Evolutionary conservation across 2,888 invertebrate genomes (phyloP), one percentile per base, ranked within the genome.

Genomic region (Perithous albicinctus): DNA sequence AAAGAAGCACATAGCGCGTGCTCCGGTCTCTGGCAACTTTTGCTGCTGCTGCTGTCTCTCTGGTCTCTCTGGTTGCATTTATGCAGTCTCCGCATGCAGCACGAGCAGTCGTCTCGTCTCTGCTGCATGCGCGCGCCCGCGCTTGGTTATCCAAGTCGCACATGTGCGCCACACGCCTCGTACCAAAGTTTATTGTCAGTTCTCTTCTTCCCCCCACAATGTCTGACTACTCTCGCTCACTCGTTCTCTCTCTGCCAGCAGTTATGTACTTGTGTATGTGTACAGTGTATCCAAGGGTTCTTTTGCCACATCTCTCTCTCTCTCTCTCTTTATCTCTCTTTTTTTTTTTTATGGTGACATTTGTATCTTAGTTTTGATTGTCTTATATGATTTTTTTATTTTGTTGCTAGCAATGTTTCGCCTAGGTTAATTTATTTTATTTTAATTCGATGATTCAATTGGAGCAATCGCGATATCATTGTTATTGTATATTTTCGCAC

Each of bases 161-260:
- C 90, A 90, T 90, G 90, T 89, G 90, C 86, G 85, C 88, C 89
- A 89, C 90, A 91, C 90, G 89, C 89, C 87, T 88, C 87, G 88
- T 76, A 87, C 84, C 84, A 86, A 87, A 89, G 88, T 90, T 90
- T 90, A 90, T 89, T 90, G 87, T 90, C 88, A 84, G 86, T 82
- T 82, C 84, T 70, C 69, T 76, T 74, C 77, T 74, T 63, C 70
- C 73, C 59, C 72, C 59, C 74, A 32, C 69, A 15, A 1, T 15
- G 56, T 76, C 35, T 69, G 51, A 41, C n/a, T n/a, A n/a, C 38
- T 73, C 61, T 69, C 51, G 43, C 66, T 63, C 63, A n/a, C 32
- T 67, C 54, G 61, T 69, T 77, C 64, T 48, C 23, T 23, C 41
- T 43, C 51, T 38, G 48, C 35, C 61, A 32, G 18, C 20, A 35